These are phyloP conservation scores for Pluvianellus socialis DNA, from an alignment of 2,113 vertebrate genomes.

Conservation along the genomic window DNA sequence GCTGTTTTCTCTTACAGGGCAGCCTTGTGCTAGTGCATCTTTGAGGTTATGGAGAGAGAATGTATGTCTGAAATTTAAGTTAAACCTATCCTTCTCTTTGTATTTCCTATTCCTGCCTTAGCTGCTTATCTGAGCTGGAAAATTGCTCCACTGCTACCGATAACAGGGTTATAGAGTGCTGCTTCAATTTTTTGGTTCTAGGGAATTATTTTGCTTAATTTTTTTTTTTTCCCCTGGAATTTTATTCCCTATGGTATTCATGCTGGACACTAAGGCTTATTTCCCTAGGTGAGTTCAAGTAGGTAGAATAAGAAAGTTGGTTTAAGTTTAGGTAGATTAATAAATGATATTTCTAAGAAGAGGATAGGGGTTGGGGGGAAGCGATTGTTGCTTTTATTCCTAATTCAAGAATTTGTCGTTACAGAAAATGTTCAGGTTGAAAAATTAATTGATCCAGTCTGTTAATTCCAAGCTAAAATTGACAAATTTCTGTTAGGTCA, in stretches of 20 bases:
- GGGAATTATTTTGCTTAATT: not conserved
- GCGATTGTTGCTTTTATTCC: not conserved
- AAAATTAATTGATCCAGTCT: not conserved
- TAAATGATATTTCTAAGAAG: not conserved
- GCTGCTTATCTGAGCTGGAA: not conserved
- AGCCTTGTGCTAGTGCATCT: not conserved
- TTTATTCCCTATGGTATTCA: not conserved
- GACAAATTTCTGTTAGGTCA: not conserved
- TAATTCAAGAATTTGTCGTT: not conserved
- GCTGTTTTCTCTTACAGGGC: not conserved
- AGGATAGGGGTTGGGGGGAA: not conserved
- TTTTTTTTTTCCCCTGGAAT: not conserved
- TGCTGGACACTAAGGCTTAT: not conserved
- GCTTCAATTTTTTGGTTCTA: not conserved
- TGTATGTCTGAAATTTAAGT: not conserved
- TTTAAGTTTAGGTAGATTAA: not conserved
- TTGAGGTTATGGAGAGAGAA: not conserved
- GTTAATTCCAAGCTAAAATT: not conserved
- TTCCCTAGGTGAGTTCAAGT: not conserved
- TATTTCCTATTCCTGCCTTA: not conserved
- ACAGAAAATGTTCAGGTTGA: not conserved
- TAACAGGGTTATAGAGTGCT: not conserved
- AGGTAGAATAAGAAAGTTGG: not conserved
- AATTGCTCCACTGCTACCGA: not conserved
- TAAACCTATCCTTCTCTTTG: not conserved